Evolutionary conservation across 2,113 vertebrate species (phyloP).

Genomic region (Tetrax tetrax): DNA sequence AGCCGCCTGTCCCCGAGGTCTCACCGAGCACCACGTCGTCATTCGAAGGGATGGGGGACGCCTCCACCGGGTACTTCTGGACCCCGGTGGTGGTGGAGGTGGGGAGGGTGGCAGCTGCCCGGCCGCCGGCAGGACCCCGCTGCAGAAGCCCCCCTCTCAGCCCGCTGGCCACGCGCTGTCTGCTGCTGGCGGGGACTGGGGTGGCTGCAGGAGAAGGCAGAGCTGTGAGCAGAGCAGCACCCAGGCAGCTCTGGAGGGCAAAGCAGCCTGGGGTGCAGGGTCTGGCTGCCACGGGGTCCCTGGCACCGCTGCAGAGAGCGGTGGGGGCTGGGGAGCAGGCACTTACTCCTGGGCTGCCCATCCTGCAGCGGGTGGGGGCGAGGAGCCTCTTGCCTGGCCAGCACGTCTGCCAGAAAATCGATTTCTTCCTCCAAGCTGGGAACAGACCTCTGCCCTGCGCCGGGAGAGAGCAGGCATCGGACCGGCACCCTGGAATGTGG

Average conservation of each 20-base stretch:
- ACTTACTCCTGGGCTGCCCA: slow-evolving; percentile 66
- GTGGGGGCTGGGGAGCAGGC: background rate
- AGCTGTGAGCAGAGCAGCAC: background rate
- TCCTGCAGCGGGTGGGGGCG: slow-evolving; percentile 21
- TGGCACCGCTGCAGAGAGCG: rapidly evolving
- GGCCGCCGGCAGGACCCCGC: rapidly evolving
- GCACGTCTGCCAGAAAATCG: slow-evolving; percentile 83
- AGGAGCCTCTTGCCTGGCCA: slow-evolving; percentile 76
- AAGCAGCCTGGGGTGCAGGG: background rate
- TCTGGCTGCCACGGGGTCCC: background rate
- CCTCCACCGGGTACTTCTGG: slow-evolving; percentile 72
- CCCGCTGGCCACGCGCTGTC: background rate
- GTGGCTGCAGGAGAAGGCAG: background rate
- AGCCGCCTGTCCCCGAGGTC: background rate
- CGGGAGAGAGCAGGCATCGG: rapidly evolving
- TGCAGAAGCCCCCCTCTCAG: background rate
- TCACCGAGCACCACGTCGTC: slow-evolving; percentile 80
- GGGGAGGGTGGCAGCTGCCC: background rate
- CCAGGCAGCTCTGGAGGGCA: background rate
- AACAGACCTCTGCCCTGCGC: background rate
- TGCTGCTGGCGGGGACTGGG: rapidly evolving
- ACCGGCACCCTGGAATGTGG: rapidly evolving
- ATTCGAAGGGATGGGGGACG: slow-evolving; percentile 43
- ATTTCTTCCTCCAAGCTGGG: slow-evolving; percentile 87
- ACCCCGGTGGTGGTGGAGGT: slow-evolving; percentile 8